phyloP scores from a whole-genome alignment of 2,113 vertebrate genomes.

The Emydura subglobosa region DNA sequence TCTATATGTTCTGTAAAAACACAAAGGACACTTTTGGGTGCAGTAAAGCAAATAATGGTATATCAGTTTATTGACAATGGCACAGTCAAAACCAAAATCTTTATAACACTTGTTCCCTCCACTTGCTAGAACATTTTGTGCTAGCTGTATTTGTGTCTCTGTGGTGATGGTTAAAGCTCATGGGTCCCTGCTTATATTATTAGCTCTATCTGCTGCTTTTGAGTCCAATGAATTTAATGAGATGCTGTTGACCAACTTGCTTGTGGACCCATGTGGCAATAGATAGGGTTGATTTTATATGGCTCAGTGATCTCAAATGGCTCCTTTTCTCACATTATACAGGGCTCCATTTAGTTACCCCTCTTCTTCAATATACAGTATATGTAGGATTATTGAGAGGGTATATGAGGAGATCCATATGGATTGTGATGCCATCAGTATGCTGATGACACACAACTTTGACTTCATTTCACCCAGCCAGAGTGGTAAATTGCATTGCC shows the following conservation, averaged over 20 bases:
- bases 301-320: neutral
- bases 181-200: fast-evolving
- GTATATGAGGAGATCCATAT: fast-evolving
- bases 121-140: neutral
- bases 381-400: neutral
- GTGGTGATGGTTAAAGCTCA: neutral
- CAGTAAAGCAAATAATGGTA: neutral
- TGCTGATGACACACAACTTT: fast-evolving
- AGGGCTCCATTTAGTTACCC: neutral
- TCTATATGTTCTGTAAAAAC: neutral
- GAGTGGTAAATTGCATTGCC: fast-evolving
- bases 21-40: neutral
- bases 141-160: neutral
- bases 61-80: neutral
- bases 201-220: neutral
- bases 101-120: neutral
- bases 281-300: neutral
- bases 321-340: neutral
- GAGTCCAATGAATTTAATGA: neutral
- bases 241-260: neutral
- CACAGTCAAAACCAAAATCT: too few species aligned
- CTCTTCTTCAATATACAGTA: neutral
- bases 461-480: fast-evolving
- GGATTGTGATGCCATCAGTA: neutral
- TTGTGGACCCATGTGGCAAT: neutral